Conservation (phyloP, 2,888 invertebrate genomes). For the Minunthozetes semirufus region DNA sequence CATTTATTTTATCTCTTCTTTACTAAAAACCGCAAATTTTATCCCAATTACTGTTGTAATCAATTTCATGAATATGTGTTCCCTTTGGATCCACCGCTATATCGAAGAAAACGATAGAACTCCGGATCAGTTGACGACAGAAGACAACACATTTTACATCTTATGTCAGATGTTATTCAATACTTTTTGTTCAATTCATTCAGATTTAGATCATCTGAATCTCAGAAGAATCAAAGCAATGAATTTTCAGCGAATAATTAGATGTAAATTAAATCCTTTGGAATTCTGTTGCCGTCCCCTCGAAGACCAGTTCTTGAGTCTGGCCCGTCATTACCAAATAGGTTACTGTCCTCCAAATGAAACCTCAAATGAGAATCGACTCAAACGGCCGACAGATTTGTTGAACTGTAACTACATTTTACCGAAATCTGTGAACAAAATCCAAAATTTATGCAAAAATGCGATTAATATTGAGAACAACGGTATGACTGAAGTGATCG, state of each 20-base stretch:
- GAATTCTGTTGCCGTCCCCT: not conserved
- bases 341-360: not conserved
- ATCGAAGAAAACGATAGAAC: not conserved
- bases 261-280: conserved; percentile 22
- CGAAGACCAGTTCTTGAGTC: not conserved
- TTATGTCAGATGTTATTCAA: conserved; percentile 16
- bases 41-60: not conserved
- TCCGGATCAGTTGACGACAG: conserved; percentile 1
- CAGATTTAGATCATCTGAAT: conserved; percentile 13
- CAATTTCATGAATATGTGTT: conserved; percentile 5
- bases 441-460: not conserved
- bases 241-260: conserved; percentile 25
- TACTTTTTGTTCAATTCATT: conserved; percentile 25
- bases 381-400: not conserved
- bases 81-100: conserved; percentile 8
- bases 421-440: not conserved
- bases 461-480: not conserved
- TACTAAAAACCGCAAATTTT: not conserved
- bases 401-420: not conserved
- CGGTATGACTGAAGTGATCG: not conserved
- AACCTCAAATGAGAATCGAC: not conserved
- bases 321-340: conserved; percentile 26
- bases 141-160: conserved; percentile 18
- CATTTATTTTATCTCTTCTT: conserved; percentile 5
- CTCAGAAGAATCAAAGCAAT: conserved; percentile 9